These are phyloP conservation scores for Halcyon chelicuti DNA, from an alignment of 2,797 vertebrate genomes.

Conservation along the genomic window DNA sequence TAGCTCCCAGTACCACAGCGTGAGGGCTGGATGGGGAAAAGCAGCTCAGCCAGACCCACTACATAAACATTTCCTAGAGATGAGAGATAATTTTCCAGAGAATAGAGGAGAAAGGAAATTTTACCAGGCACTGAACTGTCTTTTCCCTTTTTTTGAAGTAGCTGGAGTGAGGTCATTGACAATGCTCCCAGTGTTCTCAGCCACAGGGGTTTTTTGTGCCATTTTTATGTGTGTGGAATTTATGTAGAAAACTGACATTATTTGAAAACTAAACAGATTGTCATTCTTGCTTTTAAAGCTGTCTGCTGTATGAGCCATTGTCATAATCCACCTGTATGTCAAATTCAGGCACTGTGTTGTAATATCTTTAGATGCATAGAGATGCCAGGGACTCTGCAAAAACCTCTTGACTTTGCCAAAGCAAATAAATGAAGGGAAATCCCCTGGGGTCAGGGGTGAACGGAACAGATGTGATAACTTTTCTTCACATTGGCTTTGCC, in stretches of 20 bases:
- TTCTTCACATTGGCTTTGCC: not conserved
- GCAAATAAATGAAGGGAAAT: constrained; percentile 48
- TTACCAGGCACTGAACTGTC: not conserved
- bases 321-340: constrained; percentile 25
- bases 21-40: too few species aligned
- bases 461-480: constrained; percentile 43
- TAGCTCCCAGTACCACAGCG: too few species aligned
- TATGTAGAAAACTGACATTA: not conserved
- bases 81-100: not conserved
- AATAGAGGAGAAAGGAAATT: not conserved
- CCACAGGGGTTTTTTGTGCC: not conserved
- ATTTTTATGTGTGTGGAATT: not conserved
- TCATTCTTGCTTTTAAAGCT: not conserved
- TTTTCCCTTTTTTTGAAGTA: not conserved
- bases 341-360: not conserved
- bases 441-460: not conserved
- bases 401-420: constrained; percentile 36
- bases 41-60: too few species aligned
- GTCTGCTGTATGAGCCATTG: not conserved
- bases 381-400: not conserved
- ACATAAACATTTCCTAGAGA: not conserved
- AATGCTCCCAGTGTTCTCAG: not conserved
- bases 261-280: constrained; percentile 17
- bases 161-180: not conserved
- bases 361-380: not conserved